These are phyloP conservation scores for Borostomias antarcticus DNA, from an alignment of 2,797 vertebrate species.

Conservation along the genomic window DNA sequence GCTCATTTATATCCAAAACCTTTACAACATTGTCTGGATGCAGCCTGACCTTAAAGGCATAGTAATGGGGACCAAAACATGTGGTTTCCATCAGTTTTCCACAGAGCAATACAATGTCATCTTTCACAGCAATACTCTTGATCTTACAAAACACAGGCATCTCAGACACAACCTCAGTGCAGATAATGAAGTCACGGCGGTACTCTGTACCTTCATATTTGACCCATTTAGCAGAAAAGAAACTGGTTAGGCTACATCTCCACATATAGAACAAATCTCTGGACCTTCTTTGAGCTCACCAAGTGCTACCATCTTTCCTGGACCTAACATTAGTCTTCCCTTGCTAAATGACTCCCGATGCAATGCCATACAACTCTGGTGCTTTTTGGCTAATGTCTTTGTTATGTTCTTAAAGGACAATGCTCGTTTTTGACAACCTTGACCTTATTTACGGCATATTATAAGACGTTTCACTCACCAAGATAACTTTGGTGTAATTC, in stretches of 20 bases:
- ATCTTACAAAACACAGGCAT: conserved; percentile 44
- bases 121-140: conserved; percentile 37
- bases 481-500: no score
- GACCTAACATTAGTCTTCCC: conserved; percentile 33
- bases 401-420: conserved; percentile 8
- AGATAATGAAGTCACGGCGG: no score
- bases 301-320: conserved; percentile 35
- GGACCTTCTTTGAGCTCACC: conserved; percentile 21
- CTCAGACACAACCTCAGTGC: no score
- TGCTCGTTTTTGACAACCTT: no score
- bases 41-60: no score
- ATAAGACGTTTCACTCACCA: no score
- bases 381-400: conserved; percentile 21
- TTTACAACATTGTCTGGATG: conserved; percentile 33
- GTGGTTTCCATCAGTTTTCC: conserved; percentile 37
- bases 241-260: conserved; percentile 13
- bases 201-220: conserved; percentile 36
- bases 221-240: conserved; percentile 14
- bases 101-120: conserved; percentile 34
- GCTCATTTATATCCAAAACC: conserved; percentile 27
- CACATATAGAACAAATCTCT: conserved; percentile 20
- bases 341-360: conserved; percentile 32
- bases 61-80: conserved; percentile 39
- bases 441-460: no score
- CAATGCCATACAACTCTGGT: conserved; percentile 26